These are phyloP conservation scores for Muntiacus reevesi DNA, from an alignment of 2,113 vertebrate genomes.

Conservation along the genomic window DNA sequence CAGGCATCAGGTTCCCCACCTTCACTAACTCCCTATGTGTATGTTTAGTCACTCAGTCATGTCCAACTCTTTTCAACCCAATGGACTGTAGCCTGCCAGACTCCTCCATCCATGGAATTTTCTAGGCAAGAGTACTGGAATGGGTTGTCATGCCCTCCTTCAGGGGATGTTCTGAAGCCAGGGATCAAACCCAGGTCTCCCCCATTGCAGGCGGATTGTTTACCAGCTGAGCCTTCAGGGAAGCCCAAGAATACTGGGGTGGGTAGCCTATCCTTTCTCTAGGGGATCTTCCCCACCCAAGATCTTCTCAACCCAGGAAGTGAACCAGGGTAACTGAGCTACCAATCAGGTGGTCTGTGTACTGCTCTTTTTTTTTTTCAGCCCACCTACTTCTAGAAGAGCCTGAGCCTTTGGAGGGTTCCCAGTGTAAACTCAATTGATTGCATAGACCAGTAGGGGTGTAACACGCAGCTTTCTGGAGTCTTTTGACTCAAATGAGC, in stretches of 20 bases:
- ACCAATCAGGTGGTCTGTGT: background rate
- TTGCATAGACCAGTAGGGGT: rapidly evolving
- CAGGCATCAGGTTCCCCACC: background rate
- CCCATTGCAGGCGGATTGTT: background rate
- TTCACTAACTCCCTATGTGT: background rate
- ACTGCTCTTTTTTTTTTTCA: background rate
- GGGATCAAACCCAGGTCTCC: background rate
- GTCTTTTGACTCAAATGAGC: background rate
- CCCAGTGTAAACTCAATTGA: background rate
- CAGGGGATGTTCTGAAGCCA: background rate
- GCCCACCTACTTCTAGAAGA: background rate
- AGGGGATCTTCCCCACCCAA: background rate
- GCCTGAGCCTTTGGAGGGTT: background rate
- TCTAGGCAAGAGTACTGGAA: background rate
- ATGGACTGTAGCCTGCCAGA: background rate
- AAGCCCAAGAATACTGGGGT: background rate
- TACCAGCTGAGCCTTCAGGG: background rate
- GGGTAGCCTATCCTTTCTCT: background rate
- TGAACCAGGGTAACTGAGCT: background rate
- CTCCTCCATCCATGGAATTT: background rate
- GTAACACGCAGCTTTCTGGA: background rate
- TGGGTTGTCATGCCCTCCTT: background rate
- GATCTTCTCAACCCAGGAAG: background rate
- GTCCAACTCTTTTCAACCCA: background rate
- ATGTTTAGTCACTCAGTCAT: background rate